phyloP scores from a whole-genome alignment of 2,797 vertebrate genomes.

The Sebastes itinus region DNA sequence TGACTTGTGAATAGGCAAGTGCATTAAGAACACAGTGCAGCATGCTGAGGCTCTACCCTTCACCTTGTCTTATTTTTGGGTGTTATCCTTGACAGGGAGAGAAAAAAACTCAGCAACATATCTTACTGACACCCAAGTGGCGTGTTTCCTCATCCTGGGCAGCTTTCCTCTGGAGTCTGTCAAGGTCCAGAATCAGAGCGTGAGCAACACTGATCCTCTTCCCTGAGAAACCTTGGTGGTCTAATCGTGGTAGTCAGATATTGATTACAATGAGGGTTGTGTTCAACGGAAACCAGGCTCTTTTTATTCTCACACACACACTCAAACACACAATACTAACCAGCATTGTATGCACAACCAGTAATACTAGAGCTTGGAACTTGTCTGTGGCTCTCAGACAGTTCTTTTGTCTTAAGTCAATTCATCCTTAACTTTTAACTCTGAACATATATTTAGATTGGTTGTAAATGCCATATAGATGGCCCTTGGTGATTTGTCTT shows the following conservation, averaged over 20 bases:
- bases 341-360: not conserved
- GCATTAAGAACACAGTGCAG: not conserved
- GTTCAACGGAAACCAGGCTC: not conserved
- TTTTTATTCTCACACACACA: not conserved
- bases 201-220: not conserved
- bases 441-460: not conserved
- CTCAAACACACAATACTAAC: not conserved
- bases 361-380: not conserved
- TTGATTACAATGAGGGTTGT: not conserved
- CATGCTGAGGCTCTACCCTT: not conserved
- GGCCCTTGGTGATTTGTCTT: no score
- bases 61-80: not conserved
- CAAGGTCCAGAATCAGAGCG: not conserved
- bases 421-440: not conserved
- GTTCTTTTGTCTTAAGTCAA: no score
- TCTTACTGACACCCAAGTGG: not conserved
- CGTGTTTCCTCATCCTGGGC: slow-evolving; percentile 1
- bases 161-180: slow-evolving; percentile 15
- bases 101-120: not conserved
- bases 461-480: not conserved
- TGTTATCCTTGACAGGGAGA: not conserved
- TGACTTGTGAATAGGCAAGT: not conserved
- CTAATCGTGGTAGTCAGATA: not conserved
- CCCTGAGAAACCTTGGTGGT: slow-evolving; percentile 8
- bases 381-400: not conserved